Percentiles rank a stretch among this genome's conserved stretches.
Evolutionary conservation across 2,797 vertebrate genomes (phyloP).

Genomic region (Diplodus puntazzo): DNA sequence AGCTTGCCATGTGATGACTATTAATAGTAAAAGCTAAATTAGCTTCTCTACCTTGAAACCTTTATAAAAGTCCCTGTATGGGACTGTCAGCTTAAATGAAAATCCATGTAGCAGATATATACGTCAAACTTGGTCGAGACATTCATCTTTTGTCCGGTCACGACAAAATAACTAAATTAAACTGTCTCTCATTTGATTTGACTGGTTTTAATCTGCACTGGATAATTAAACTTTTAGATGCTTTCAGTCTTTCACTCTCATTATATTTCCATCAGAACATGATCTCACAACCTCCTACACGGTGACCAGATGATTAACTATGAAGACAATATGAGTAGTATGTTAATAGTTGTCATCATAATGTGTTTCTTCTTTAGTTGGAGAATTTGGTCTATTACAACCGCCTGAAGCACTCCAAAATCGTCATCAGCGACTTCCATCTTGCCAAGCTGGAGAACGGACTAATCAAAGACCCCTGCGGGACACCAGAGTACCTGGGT

Average conservation of each 20-base stretch:
- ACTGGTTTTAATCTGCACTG: not conserved
- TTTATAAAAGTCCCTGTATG: not conserved
- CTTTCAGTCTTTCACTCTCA: constrained; percentile 18
- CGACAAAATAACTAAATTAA: not conserved
- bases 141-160: not conserved
- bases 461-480: constrained; percentile 97
- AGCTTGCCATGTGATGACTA: not conserved
- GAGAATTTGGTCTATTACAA: constrained; percentile 99
- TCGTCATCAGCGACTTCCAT: constrained; percentile 99
- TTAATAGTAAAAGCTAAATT: constrained; percentile 1
- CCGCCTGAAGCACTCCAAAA: constrained; percentile 98
- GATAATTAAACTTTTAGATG: constrained; percentile 27
- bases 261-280: constrained; percentile 28
- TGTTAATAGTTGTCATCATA: constrained; percentile 25
- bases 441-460: constrained; percentile 97
- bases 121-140: not conserved
- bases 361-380: constrained; percentile 82
- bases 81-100: not conserved
- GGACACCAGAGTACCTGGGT: constrained; percentile 98
- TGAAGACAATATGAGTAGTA: constrained; percentile 32
- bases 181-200: constrained; percentile 3
- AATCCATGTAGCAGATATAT: not conserved
- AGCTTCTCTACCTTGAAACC: not conserved
- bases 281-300: not conserved
- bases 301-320: not conserved